phyloP scores from a whole-genome alignment of 1,140 invertebrate species.

The Drosophila biarmipes region DNA sequence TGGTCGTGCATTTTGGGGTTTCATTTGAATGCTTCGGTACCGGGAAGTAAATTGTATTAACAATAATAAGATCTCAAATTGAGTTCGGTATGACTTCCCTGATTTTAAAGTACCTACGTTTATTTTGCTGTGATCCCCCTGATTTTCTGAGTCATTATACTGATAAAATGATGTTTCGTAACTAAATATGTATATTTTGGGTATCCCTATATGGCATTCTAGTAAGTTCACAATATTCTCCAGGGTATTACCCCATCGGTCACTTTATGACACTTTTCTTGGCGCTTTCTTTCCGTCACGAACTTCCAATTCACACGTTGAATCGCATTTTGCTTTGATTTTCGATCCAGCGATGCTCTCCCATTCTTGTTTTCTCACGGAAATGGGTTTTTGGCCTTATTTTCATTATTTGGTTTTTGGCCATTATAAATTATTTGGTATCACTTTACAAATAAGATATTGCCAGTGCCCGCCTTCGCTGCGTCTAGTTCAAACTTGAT shows the following conservation, averaged over 20 bases:
- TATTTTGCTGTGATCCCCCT: no score
- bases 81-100: not conserved
- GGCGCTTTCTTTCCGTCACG: conserved; percentile 38
- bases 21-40: no score
- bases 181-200: no score
- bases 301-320: conserved; percentile 60
- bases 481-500: conserved; percentile 56
- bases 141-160: no score
- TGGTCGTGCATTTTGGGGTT: not conserved
- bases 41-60: no score
- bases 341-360: not conserved
- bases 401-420: no score
- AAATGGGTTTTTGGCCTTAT: not conserved
- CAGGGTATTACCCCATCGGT: not conserved
- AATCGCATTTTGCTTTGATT: conserved; percentile 48
- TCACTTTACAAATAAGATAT: not conserved
- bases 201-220: no score
- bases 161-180: no score
- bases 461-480: not conserved
- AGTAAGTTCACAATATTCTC: no score
- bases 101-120: no score
- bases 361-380: conserved; percentile 7
- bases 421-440: not conserved
- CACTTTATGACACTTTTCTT: not conserved
- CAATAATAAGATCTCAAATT: no score